Conservation (phyloP, 2,797 vertebrate species). For the Scleropages formosus region DNA sequence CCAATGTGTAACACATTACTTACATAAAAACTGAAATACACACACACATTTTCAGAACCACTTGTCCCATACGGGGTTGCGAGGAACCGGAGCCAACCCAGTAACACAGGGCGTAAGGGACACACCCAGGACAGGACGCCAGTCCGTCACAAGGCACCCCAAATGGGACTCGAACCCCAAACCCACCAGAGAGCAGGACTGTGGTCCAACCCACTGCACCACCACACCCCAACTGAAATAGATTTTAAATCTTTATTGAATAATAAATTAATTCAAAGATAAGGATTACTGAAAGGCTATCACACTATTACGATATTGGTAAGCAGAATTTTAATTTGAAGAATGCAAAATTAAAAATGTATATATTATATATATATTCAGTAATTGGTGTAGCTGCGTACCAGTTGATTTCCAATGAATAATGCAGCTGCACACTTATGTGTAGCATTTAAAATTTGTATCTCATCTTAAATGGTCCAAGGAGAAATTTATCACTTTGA, state of each 20-base stretch:
- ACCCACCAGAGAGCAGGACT: too few species aligned
- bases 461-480: slow-evolving; percentile 60
- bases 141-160: too few species aligned
- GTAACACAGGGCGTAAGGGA: too few species aligned
- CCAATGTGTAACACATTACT: not conserved
- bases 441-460: slow-evolving; percentile 57
- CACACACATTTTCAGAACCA: not conserved
- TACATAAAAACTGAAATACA: not conserved
- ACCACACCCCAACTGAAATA: too few species aligned
- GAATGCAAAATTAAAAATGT: not conserved
- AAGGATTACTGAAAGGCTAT: not conserved
- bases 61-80: too few species aligned
- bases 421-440: slow-evolving; percentile 58
- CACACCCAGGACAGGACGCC: too few species aligned
- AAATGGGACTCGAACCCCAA: too few species aligned
- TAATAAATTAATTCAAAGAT: not conserved
- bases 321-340: not conserved
- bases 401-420: slow-evolving; percentile 51
- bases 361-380: slow-evolving; percentile 1
- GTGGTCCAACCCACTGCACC: too few species aligned
- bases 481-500: slow-evolving; percentile 65
- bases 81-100: too few species aligned
- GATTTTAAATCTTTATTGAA: not conserved
- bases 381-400: slow-evolving; percentile 15
- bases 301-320: not conserved